A percentile compares a stretch with the other conserved stretches of the same genome.
Evolutionary conservation across 2,888 invertebrate species (phyloP).

Genomic region (Cyclophora albipunctata): DNA sequence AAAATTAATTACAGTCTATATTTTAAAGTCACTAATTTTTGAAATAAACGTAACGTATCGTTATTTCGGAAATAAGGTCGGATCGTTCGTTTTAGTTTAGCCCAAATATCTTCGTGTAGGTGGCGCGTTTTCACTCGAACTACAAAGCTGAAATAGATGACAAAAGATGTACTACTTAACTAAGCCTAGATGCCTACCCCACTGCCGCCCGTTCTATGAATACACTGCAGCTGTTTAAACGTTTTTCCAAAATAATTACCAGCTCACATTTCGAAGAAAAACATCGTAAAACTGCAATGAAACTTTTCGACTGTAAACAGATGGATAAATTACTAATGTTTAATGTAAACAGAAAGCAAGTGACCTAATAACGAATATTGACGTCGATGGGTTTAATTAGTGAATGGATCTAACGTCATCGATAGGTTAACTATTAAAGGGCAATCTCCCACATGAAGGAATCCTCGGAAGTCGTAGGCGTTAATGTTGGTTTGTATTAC

Average conservation of each 20-base stretch:
- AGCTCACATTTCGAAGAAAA: background rate
- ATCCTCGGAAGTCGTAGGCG: constrained; percentile 46
- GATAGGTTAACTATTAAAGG: constrained; percentile 24
- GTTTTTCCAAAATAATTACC: background rate
- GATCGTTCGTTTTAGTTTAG: constrained; percentile 14
- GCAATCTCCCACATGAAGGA: constrained; percentile 35
- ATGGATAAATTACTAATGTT: background rate
- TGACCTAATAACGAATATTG: too few relatives aligned
- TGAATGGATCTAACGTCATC: too few relatives aligned
- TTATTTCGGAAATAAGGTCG: constrained; percentile 11
- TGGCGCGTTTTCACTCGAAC: constrained; percentile 16
- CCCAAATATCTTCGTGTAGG: constrained; percentile 17
- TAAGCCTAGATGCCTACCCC: constrained; percentile 1
- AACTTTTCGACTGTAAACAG: background rate
- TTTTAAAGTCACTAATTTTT: too few relatives aligned
- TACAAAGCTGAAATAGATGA: constrained; percentile 15
- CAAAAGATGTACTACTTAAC: constrained; percentile 3
- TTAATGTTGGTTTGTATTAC: constrained; percentile 54
- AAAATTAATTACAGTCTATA: too few relatives aligned
- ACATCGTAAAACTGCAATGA: background rate
- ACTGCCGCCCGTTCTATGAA: constrained; percentile 1
- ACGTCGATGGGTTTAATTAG: too few relatives aligned
- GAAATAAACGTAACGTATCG: too few relatives aligned
- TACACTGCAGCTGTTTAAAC: constrained; percentile 1
- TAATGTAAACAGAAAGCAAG: too few relatives aligned